Base-by-base conservation (phyloP, 2,888 invertebrate species). In the Synanthedon myopaeformis region DNA sequence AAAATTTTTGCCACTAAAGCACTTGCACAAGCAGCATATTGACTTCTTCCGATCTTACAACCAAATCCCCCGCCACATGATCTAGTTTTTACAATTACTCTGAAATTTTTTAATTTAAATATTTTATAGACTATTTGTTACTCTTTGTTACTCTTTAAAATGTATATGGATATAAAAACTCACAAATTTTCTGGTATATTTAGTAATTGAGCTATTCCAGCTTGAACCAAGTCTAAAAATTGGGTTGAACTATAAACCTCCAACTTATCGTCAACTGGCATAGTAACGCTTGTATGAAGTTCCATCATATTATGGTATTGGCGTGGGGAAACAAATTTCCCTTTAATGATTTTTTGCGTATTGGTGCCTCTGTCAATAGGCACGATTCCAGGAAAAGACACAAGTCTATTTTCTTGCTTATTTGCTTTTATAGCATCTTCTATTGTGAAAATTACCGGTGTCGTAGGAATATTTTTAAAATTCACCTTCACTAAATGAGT, bases 301-400 rank as follows among this genome's bases (percentile, higher is more conserved):
- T 93, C 93, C 90, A 93, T 91, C 35, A 89, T 83, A 60, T 89
- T 91, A 65, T 93, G 92, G 64, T 91, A 91, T 65, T 93, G 93
- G 4, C 80, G 70, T 10, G 87, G 89, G 51, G 74, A 67, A 5
- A 67, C 63, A 42, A 64, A 61, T 1, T 57, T 63, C 8, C 73
- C 72, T 55, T 64, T 80, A 58, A 66, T 80, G 56, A 61, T 83
- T 57, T 66, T 73, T 3, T 49, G 49, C 3, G 72, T 56, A 54
- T 70, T 66, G 8, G 52, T 55, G 0, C 76, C 76, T 52, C 57
- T 67, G 4, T 60, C 58, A 2, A 59, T 67, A 10, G 71, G 69
- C 3, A 60, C 58, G 2, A 63, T 53, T 28, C 64, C 54, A 42
- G 53, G 50, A 35, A 58, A 64, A 1, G 68, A 23, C 6, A 48